phyloP scores from a whole-genome alignment of 2,113 vertebrate genomes.

The Ptilorrhoa leucosticta region DNA sequence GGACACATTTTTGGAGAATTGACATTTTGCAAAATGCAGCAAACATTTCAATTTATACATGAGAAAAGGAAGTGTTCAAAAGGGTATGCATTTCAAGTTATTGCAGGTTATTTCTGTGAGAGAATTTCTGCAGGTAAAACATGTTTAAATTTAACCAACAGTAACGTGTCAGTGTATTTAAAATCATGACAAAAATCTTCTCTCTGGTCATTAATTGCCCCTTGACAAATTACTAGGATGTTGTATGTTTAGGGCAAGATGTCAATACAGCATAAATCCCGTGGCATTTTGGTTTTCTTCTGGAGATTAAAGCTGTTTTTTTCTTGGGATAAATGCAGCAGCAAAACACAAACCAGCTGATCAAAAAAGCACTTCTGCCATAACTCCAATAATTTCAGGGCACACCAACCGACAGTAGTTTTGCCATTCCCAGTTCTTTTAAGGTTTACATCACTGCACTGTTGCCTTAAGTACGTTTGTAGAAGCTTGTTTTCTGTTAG shows the following conservation, averaged over 20 bases:
- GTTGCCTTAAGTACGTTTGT: slow-evolving; percentile 72
- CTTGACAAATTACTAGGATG: slow-evolving; percentile 76
- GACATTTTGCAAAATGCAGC: slow-evolving; percentile 86
- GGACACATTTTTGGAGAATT: slow-evolving; percentile 79
- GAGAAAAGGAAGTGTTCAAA: slow-evolving; percentile 85
- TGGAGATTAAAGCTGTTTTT: slow-evolving; percentile 88
- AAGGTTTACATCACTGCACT: slow-evolving; percentile 79
- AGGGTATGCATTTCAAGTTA: slow-evolving; percentile 85
- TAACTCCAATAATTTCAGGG: slow-evolving; percentile 82
- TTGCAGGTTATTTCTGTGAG: slow-evolving; percentile 84
- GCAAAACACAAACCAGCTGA: slow-evolving; percentile 87
- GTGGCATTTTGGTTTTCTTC: slow-evolving; percentile 86
- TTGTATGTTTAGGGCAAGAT: slow-evolving; percentile 79
- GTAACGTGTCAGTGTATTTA: slow-evolving; percentile 81
- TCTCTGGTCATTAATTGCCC: slow-evolving; percentile 78
- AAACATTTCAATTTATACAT: slow-evolving; percentile 82
- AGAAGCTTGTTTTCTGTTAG: slow-evolving; percentile 78
- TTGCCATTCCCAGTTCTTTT: slow-evolving; percentile 82
- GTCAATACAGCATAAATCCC: slow-evolving; percentile 84
- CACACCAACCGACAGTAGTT: slow-evolving; percentile 81
- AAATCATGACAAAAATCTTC: slow-evolving; percentile 85
- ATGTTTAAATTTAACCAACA: slow-evolving; percentile 83
- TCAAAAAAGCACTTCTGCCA: slow-evolving; percentile 85
- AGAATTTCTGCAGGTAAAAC: slow-evolving; percentile 83
- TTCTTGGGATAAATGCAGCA: slow-evolving; percentile 87